Evolutionary conservation across 2,888 invertebrate species (phyloP), one percentile per base, ranked within the genome.

Genomic region (Agriopis aurantiaria): DNA sequence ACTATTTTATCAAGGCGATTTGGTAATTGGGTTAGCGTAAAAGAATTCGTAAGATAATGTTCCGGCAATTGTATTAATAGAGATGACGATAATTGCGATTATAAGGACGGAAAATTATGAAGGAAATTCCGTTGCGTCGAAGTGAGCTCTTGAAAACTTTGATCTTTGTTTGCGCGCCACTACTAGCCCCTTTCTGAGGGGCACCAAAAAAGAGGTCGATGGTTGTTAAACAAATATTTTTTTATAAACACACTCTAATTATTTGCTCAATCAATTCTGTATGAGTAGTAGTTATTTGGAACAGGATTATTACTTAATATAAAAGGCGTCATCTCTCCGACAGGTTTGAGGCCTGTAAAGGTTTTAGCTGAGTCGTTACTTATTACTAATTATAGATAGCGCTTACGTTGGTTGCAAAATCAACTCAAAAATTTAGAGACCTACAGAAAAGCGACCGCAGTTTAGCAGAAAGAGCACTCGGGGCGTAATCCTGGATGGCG

Each of bases 201-300:
- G 80, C 80, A 77, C 78, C 76, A 75, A 78, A 72, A 80, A 80
- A 85, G 84, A 82, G 73, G 76, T 69, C 70, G 65, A 48, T 76
- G 91, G 88, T 92, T 91, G 80, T 85, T 76, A 74, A 81, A 84
- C 82, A 91, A 93, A 93, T 90, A 91, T 33, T 91, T 92, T 88
- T 89, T 86, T 85, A 91, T 90, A 88, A 90, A 83, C 83, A 80
- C 80, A 84, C 85, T 85, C 17, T 81, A 78, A 78, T 83, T 91
- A 88, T 91, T 91, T 91, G 85, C 79, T 77, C 85, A 85, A 84
- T 88, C 86, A 75, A 90, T 88, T 90, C 81, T 88, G 86, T 88
- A 87, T 81, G 82, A 83, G 82, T 80, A 79, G 75, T 73, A 71
- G 33, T 5, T 69, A 58, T 73, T 67, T 73, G 78, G 7, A 40